phyloP scores from a whole-genome alignment of 1,140 invertebrate genomes.

The Trichogramma pretiosum region DNA sequence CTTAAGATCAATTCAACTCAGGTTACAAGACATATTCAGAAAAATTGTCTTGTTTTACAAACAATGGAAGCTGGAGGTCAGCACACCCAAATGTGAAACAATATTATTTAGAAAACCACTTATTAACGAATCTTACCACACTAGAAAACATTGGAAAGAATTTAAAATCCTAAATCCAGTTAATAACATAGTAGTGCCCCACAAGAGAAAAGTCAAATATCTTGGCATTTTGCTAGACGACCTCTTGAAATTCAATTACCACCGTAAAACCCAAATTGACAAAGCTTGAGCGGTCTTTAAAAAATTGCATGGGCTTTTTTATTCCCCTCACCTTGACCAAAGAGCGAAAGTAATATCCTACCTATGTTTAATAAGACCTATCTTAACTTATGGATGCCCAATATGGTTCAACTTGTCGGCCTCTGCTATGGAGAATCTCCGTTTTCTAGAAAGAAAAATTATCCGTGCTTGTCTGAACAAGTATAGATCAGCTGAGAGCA shows the following conservation, averaged over 20 bases:
- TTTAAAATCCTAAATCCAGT: too few relatives aligned
- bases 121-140: too few relatives aligned
- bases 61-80: constrained; percentile 10
- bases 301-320: constrained; percentile 13
- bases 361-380: constrained; percentile 19
- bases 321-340: constrained; percentile 10
- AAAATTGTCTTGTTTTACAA: constrained; percentile 7
- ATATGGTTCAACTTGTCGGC: constrained; percentile 22
- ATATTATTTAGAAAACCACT: constrained; percentile 13
- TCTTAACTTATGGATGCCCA: constrained; percentile 21
- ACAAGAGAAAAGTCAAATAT: constrained; percentile 19
- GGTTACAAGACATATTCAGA: not conserved
- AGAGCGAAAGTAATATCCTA: constrained; percentile 24
- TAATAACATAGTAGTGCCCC: too few relatives aligned
- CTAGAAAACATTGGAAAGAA: constrained; percentile 9
- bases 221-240: constrained; percentile 19
- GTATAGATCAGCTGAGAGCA: constrained; percentile 11
- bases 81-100: constrained; percentile 10
- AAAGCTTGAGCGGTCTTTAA: constrained; percentile 21
- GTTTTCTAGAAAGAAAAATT: constrained; percentile 21
- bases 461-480: constrained; percentile 19
- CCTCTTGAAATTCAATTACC: constrained; percentile 15
- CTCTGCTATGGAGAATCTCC: constrained; percentile 19
- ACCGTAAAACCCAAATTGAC: constrained; percentile 14
- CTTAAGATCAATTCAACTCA: not conserved